Conservation (phyloP, 2,888 invertebrate species). For the Heterodera filipjevi region DNA sequence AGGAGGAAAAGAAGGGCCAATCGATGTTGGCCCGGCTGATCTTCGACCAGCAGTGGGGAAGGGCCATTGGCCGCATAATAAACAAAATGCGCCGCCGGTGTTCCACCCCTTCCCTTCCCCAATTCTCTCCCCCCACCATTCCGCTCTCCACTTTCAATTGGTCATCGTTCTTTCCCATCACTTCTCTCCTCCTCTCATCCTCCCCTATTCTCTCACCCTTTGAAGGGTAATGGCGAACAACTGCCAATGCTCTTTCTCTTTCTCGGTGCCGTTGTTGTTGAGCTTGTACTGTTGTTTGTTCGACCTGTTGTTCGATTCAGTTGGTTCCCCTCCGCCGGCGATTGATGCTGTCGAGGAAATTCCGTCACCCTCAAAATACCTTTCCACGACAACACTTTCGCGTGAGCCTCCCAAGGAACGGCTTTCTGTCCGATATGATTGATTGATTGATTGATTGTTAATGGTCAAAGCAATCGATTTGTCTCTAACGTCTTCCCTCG, state of each 20-base stretch:
- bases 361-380: not conserved
- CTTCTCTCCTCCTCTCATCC: not conserved
- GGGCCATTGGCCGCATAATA: not conserved
- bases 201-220: conserved; percentile 46
- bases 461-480: not conserved
- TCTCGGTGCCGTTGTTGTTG: conserved; percentile 11
- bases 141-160: no score
- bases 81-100: not conserved
- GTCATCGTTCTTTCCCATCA: conserved; percentile 7
- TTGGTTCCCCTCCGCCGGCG: not conserved
- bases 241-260: conserved; percentile 51
- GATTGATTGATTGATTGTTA: not conserved
- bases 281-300: not conserved
- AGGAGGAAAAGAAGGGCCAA: not conserved
- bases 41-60: not conserved
- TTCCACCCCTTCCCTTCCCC: no score
- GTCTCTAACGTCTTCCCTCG: not conserved
- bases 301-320: conserved; percentile 10
- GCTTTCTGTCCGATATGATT: not conserved
- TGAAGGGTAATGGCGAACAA: conserved; percentile 61
- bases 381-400: not conserved
- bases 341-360: not conserved
- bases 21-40: not conserved
- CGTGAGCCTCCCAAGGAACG: not conserved
- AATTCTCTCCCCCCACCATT: no score